These are phyloP conservation scores for Chitala chitala DNA, from an alignment of 2,113 vertebrate species.

Conservation along the genomic window DNA sequence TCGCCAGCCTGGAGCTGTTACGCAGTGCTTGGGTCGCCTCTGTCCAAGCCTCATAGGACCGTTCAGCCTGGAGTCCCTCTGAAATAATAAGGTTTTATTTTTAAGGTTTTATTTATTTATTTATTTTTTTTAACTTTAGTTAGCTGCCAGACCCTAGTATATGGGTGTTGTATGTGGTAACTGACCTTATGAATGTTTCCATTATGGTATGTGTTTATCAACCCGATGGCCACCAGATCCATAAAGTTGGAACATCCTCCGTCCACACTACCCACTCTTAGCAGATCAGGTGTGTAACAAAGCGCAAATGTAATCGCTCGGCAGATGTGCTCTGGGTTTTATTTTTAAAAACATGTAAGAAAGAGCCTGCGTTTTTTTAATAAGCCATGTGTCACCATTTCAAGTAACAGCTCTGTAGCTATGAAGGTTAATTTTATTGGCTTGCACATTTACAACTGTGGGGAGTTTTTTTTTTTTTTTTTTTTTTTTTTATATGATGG, in stretches of 20 bases:
- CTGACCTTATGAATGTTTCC: background rate
- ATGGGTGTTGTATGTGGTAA: background rate
- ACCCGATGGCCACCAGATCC: background rate
- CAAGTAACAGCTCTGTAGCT: too few relatives aligned
- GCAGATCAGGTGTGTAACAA: background rate
- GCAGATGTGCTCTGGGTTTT: too few relatives aligned
- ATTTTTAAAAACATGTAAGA: too few relatives aligned
- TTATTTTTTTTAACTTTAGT: too few relatives aligned
- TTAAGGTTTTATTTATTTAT: too few relatives aligned
- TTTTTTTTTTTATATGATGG: constrained; percentile 8
- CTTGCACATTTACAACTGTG: background rate
- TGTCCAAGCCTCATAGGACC: background rate
- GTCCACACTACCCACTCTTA: background rate
- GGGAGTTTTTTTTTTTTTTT: too few relatives aligned
- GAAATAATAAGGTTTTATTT: background rate
- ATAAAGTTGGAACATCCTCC: background rate
- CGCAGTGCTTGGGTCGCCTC: too few relatives aligned
- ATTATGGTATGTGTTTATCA: background rate
- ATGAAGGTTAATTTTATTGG: background rate
- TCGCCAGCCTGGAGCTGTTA: too few relatives aligned
- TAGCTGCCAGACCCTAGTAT: background rate
- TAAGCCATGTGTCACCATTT: background rate
- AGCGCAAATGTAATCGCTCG: too few relatives aligned
- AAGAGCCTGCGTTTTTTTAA: too few relatives aligned
- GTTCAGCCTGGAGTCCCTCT: background rate